phyloP scores from a whole-genome alignment of 2,888 invertebrate genomes.

The Linyphia triangularis region DNA sequence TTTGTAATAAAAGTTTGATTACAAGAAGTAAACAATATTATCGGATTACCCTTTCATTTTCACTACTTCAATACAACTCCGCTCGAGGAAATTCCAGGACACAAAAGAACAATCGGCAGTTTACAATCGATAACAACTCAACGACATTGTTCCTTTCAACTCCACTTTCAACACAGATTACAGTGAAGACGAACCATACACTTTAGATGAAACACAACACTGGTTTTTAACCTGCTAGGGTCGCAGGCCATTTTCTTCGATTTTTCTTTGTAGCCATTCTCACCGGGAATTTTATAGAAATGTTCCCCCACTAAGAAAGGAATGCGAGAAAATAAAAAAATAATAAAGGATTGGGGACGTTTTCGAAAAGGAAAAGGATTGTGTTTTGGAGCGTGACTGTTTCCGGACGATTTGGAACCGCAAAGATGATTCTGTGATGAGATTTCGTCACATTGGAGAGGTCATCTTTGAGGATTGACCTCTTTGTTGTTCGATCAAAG shows the following conservation, averaged over 20 bases:
- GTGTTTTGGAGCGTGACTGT: neutral
- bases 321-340: neutral
- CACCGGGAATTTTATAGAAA: neutral
- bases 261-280: no score
- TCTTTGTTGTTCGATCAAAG: no score
- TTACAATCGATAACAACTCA: neutral
- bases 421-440: neutral
- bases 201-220: neutral
- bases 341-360: neutral
- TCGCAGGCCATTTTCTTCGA: neutral
- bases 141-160: neutral
- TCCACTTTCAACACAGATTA: neutral
- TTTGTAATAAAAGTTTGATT: no score
- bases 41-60: no score
- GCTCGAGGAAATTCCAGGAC: no score
- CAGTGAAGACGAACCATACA: neutral
- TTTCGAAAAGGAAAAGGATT: neutral
- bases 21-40: no score
- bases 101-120: constrained; percentile 3
- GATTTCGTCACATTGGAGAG: neutral
- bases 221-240: neutral
- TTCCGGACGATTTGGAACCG: neutral
- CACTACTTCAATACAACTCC: no score
- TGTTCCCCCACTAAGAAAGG: neutral
- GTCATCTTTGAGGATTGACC: no score